These are phyloP conservation scores for Porites cylindrica DNA, from an alignment of 92 coral and sea anemone species.

Conservation along the genomic window DNA sequence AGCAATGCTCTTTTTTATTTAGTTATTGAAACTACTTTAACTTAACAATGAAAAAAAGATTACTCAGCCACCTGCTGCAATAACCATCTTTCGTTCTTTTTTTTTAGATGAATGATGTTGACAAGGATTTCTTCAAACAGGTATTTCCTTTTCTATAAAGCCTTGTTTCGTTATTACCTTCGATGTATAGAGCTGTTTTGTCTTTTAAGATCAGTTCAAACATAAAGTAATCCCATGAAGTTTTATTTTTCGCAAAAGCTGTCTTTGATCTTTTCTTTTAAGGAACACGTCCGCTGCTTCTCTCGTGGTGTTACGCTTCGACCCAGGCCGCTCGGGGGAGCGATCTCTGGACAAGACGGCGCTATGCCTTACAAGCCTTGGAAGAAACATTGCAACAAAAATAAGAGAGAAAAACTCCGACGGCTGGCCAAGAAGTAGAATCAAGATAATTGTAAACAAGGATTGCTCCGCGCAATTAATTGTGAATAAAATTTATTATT, in stretches of 20 bases:
- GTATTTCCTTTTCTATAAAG: constrained; percentile 33
- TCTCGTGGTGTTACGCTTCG: constrained; percentile 60
- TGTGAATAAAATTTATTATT: not conserved
- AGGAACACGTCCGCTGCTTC: constrained; percentile 81
- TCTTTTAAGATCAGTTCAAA: not conserved
- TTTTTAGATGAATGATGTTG: constrained; percentile 65
- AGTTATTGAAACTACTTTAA: too few relatives aligned
- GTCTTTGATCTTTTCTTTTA: not conserved
- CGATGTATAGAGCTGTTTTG: not conserved
- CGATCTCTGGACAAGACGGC: constrained; percentile 39
- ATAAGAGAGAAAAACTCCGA: constrained; percentile 88
- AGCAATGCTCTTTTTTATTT: too few relatives aligned
- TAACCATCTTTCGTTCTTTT: not conserved
- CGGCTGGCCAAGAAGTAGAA: constrained; percentile 78
- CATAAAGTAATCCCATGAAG: not conserved
- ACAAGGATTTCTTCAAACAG: constrained; percentile 87
- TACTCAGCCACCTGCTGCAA: not conserved
- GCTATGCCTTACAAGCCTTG: constrained; percentile 86
- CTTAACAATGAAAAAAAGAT: too few relatives aligned
- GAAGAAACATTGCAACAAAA: constrained; percentile 93
- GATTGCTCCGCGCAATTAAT: not conserved
- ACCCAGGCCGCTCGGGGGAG: constrained; percentile 52
- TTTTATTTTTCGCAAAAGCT: not conserved
- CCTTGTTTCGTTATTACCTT: not conserved
- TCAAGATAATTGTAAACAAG: not conserved